Base-by-base conservation (phyloP, 2,113 vertebrate genomes). In the Pelusios castaneus region DNA sequence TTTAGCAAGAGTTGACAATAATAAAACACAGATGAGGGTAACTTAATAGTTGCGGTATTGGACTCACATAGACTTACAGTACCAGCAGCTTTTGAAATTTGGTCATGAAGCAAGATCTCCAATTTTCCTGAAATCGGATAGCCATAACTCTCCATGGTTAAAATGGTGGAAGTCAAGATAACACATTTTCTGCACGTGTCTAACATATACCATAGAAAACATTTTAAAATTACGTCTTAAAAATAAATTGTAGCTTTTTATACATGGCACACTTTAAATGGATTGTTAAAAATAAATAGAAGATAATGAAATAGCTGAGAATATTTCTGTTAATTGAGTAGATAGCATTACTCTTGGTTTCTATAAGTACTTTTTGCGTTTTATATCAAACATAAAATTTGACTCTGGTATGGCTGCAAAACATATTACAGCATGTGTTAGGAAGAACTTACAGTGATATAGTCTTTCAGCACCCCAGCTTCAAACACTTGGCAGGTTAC, bases 401-500 rank as follows among this genome's bases (percentile, higher is more conserved):
- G 76, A 34, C 25, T 77, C 1, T 10, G n/a, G 5, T 34, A 21
- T 14, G 45, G 87, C 91, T 96, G 89, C 94, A 87, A 87, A 92
- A 91, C 76, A 51, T 82, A 70, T 95, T 90, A 80, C 19, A 70
- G 19, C 81, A 51, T 27, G 88, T 82, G 88, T 92, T 91, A 75
- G 58, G 84, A 91, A 91, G 93, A 93, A 55, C 70, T 82, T 87
- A 89, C 86, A 54, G 85, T 88, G 77, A 89, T 87, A 93, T 47
- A 81, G 92, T 88, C 67, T 97, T 92, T 93, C 93, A 95, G 85
- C 94, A 90, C 94, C 95, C 80, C 55, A 51, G 82, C 93, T 95
- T 97, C 97, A 97, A 97, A 96, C 89, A 45, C 82, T 87, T 95
- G 88, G 88, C 95, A 95, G 88, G 31, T 89, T 84, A 77, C 83